phyloP scores from a whole-genome alignment of 2,113 vertebrate species.

The Nettapus auritus region DNA sequence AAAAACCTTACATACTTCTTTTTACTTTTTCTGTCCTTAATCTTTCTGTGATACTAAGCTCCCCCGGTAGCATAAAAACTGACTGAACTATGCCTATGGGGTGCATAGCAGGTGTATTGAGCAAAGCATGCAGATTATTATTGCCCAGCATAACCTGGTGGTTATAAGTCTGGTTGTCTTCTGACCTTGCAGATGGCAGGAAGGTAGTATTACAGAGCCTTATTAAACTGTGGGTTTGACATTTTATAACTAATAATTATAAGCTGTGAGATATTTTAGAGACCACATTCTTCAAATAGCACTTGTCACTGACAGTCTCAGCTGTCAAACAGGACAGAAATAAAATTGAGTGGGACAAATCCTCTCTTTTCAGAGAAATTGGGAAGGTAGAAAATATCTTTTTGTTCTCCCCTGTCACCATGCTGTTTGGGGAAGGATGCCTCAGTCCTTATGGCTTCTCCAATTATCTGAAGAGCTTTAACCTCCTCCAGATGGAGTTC shows the following conservation, averaged over 20 bases:
- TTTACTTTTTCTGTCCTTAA: background rate
- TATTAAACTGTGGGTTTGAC: background rate
- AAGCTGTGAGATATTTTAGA: background rate
- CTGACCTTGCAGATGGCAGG: background rate
- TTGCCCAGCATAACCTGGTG: background rate
- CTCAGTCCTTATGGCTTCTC: background rate
- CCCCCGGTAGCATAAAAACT: background rate
- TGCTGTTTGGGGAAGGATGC: background rate
- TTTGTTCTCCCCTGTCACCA: background rate
- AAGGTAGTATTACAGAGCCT: background rate
- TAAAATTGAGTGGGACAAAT: slow-evolving; percentile 11
- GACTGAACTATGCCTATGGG: background rate
- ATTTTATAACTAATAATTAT: background rate
- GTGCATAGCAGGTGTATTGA: background rate
- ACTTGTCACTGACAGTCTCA: background rate
- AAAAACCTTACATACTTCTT: background rate
- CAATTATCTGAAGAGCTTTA: background rate
- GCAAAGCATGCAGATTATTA: background rate
- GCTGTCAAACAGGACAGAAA: background rate
- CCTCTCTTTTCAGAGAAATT: background rate
- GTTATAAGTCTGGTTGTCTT: background rate
- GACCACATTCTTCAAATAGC: background rate
- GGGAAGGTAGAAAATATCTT: background rate
- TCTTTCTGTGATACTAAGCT: background rate
- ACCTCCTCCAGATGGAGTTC: background rate